A percentile compares a stretch with the other conserved stretches of the same genome.
Conservation (phyloP, 2,113 vertebrate genomes). For the Alethe castanea region DNA sequence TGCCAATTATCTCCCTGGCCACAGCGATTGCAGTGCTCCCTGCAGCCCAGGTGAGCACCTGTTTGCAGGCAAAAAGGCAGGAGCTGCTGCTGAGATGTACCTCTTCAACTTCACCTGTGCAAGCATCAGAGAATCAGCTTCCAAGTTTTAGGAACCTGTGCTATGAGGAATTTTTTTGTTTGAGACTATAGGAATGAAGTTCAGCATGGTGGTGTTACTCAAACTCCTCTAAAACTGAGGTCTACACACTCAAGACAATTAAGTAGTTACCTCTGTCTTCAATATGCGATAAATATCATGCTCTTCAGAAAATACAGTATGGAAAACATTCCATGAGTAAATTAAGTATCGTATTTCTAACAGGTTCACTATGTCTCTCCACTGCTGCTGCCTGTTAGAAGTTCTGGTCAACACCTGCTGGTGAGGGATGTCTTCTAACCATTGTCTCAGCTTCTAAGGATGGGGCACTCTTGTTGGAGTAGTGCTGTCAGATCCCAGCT, state of each 20-base stretch:
- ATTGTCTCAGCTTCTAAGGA: not conserved
- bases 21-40: not conserved
- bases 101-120: not conserved
- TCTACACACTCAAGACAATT: not conserved
- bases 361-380: rapidly evolving
- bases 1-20: constrained; percentile 11
- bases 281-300: not conserved
- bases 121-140: not conserved
- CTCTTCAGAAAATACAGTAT: not conserved
- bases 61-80: not conserved
- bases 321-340: not conserved
- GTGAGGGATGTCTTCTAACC: not conserved
- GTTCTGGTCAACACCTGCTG: not conserved
- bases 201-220: not conserved
- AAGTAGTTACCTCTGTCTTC: not conserved
- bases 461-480: not conserved
- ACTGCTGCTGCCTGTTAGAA: not conserved
- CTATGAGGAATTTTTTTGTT: not conserved
- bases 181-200: not conserved
- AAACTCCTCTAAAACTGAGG: not conserved
- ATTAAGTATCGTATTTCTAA: not conserved
- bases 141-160: not conserved
- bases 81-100: not conserved
- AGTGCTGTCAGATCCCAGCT: not conserved
- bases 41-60: not conserved